These are phyloP conservation scores for Trinorchestia longiramus DNA, from an alignment of 1,140 invertebrate genomes.

Conservation along the genomic window DNA sequence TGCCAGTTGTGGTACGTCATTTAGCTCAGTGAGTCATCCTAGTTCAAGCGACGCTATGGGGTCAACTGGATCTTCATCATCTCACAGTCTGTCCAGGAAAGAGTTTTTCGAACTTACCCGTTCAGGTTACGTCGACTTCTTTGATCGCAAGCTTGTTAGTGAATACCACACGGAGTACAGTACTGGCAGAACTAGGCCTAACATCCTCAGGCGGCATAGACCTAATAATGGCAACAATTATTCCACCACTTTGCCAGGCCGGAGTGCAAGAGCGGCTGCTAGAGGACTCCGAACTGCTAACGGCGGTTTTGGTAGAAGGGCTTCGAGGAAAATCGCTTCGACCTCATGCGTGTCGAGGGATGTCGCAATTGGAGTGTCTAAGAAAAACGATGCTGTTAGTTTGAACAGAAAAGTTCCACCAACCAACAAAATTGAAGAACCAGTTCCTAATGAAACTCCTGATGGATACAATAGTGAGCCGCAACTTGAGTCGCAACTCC, in stretches of 20 bases:
- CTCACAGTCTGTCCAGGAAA: not conserved
- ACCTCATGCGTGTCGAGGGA: not conserved
- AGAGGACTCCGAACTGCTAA: not conserved
- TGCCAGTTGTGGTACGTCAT: not conserved
- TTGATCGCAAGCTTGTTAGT: not conserved
- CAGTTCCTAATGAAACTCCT: too few species aligned
- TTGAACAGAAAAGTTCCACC: not conserved
- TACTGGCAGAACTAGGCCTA: not conserved
- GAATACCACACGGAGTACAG: not conserved
- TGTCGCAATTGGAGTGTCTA: not conserved
- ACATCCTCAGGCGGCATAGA: not conserved
- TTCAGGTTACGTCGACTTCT: not conserved
- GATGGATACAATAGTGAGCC: too few species aligned
- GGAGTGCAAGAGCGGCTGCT: too few species aligned
- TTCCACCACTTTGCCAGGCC: not conserved
- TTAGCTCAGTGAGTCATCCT: not conserved
- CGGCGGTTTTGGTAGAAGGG: not conserved
- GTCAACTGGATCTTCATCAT: not conserved
- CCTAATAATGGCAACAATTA: not conserved
- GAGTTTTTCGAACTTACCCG: not conserved
- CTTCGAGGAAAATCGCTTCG: not conserved
- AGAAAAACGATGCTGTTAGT: not conserved
- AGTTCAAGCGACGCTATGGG: not conserved
- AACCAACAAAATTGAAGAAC: not conserved
- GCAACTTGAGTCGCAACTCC: not conserved